Conservation (phyloP, 2,113 vertebrate species). For the Xiphophorus couchianus region DNA sequence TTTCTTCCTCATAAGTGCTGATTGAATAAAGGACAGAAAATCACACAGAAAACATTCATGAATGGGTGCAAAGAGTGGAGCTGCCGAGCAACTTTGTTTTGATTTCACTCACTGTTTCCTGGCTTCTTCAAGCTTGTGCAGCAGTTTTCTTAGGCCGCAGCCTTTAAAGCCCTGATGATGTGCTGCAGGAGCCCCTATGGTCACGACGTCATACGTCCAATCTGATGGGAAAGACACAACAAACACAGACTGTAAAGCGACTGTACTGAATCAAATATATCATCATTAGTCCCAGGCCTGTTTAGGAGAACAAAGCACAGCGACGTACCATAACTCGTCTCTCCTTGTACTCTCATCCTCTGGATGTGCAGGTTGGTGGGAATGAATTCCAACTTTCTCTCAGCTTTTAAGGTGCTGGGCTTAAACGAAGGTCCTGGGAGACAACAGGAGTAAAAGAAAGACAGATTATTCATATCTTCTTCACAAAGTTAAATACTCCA, state of each 20-base stretch:
- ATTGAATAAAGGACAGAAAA: constrained; percentile 44
- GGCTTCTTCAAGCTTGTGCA: constrained; percentile 95
- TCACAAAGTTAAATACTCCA: background rate
- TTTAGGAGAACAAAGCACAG: background rate
- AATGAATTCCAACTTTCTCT: constrained; percentile 96
- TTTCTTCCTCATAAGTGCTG: constrained; percentile 94
- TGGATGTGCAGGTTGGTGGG: constrained; percentile 98
- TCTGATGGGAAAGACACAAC: constrained; percentile 74
- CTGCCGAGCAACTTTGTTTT: background rate
- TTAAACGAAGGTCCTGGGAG: constrained; percentile 95
- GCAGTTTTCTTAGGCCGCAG: constrained; percentile 90
- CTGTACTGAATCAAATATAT: background rate
- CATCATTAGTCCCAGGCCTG: background rate
- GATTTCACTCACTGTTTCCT: constrained; percentile 91
- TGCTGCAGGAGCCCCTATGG: constrained; percentile 94
- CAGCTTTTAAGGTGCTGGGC: constrained; percentile 95
- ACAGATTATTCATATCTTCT: background rate
- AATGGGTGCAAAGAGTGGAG: background rate
- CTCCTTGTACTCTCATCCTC: constrained; percentile 97
- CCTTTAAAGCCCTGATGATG: constrained; percentile 97
- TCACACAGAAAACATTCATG: background rate
- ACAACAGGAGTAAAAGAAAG: constrained; percentile 1
- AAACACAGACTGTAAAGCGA: background rate
- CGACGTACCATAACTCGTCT: constrained; percentile 88
- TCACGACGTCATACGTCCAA: constrained; percentile 95